These are phyloP conservation scores for Sebastes matsubarae DNA, from an alignment of 2,797 vertebrate species.

Conservation along the genomic window DNA sequence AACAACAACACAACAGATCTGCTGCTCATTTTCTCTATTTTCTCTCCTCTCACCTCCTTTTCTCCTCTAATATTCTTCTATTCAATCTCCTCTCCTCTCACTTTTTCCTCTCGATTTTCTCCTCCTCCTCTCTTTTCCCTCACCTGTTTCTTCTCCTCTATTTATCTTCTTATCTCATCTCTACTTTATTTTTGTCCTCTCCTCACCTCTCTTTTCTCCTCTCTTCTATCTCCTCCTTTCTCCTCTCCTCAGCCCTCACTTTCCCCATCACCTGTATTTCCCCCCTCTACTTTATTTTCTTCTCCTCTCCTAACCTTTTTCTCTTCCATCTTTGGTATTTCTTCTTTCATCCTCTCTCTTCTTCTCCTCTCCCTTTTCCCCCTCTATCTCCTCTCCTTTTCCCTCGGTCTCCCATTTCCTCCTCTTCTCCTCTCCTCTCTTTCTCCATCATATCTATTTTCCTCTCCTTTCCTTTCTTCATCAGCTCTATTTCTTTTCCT, in stretches of 20 bases:
- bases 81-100: neutral
- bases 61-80: neutral
- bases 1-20: neutral
- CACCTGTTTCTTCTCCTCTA: too few relatives aligned
- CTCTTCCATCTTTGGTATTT: neutral
- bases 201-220: neutral
- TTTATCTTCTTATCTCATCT: too few relatives aligned
- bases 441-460: too few relatives aligned
- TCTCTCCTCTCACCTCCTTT: neutral
- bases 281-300: too few relatives aligned
- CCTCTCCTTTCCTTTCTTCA: too few relatives aligned
- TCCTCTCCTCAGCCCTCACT: too few relatives aligned
- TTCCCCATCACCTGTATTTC: neutral
- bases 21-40: slow-evolving; percentile 2
- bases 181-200: too few relatives aligned
- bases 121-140: too few relatives aligned
- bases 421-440: neutral
- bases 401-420: neutral
- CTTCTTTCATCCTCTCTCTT: neutral
- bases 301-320: too few relatives aligned
- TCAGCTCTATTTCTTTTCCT: too few relatives aligned
- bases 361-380: too few relatives aligned
- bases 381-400: neutral
- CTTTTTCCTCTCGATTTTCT: too few relatives aligned
- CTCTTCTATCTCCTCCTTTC: neutral